Evolutionary conservation across 2,888 invertebrate genomes (phyloP).

Genomic region (Darwinula stevensoni): DNA sequence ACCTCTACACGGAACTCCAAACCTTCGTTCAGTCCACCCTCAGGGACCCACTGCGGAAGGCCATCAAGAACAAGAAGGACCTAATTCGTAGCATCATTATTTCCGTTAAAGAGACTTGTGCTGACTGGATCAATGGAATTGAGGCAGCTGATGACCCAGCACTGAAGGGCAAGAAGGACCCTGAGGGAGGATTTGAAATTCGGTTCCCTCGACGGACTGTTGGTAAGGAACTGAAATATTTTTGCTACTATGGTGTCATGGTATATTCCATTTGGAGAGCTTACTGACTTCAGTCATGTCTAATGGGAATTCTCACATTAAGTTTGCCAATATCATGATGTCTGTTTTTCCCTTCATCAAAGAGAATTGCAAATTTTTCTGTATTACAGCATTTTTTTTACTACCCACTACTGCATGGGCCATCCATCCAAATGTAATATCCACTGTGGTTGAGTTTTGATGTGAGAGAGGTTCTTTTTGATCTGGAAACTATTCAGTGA

Average conservation of each 20-base stretch:
- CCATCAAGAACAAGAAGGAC: conserved; percentile 92
- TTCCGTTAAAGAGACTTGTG: conserved; percentile 87
- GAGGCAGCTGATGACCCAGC: conserved; percentile 78
- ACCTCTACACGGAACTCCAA: conserved; percentile 85
- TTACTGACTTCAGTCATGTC: too few species aligned
- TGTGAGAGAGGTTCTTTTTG: too few species aligned
- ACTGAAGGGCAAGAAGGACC: conserved; percentile 54
- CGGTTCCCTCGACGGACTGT: conserved; percentile 76
- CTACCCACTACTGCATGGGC: too few species aligned
- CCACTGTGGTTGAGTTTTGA: too few species aligned
- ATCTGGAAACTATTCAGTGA: too few species aligned
- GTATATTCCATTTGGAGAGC: too few species aligned
- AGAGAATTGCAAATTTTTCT: too few species aligned
- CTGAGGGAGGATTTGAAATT: conserved; percentile 65
- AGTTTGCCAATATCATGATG: too few species aligned
- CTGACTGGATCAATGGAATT: conserved; percentile 76
- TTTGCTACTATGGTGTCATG: conserved; percentile 1
- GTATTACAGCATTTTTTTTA: too few species aligned
- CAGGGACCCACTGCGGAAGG: conserved; percentile 74
- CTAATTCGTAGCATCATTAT: conserved; percentile 75
- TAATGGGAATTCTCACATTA: neutral
- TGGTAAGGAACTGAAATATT: conserved; percentile 25
- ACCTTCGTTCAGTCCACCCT: conserved; percentile 73
- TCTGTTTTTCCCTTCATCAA: too few species aligned
- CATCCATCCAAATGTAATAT: too few species aligned